These are phyloP conservation scores for Notodonta dromedarius DNA, from an alignment of 2,888 invertebrate genomes.

Conservation along the genomic window DNA sequence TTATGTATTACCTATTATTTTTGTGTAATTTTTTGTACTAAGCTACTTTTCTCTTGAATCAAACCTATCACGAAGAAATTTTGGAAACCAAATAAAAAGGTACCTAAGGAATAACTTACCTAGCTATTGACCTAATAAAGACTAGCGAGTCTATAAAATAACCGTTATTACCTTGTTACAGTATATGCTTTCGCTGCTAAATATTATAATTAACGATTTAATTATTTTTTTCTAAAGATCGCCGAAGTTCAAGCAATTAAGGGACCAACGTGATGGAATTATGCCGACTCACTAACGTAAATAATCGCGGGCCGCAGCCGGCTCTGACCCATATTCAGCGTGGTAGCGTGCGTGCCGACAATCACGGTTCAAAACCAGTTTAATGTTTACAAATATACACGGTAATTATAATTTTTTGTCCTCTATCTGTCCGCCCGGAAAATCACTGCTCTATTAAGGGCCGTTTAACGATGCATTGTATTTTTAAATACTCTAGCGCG, in stretches of 20 bases:
- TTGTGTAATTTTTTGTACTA: neutral
- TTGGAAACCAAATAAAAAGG: too few species aligned
- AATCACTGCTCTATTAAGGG: slow-evolving; percentile 64
- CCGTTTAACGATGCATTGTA: slow-evolving; percentile 50
- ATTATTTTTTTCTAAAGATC: slow-evolving; percentile 33
- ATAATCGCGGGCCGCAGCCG: slow-evolving; percentile 53
- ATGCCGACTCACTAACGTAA: slow-evolving; percentile 58
- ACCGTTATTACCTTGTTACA: slow-evolving; percentile 22
- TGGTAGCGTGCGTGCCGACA: slow-evolving; percentile 67
- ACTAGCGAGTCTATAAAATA: slow-evolving; percentile 14
- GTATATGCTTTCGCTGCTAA: slow-evolving; percentile 27
- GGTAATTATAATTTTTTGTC: slow-evolving; percentile 65
- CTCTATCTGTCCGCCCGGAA: slow-evolving; percentile 56
- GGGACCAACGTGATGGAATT: slow-evolving; percentile 50
- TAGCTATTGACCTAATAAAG: too few species aligned
- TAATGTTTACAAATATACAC: slow-evolving; percentile 73
- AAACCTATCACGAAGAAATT: too few species aligned
- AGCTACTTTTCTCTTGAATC: too few species aligned
- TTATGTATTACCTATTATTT: too few species aligned
- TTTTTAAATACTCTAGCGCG: slow-evolving; percentile 39
- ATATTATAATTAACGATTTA: slow-evolving; percentile 37
- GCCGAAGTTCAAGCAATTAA: slow-evolving; percentile 45
- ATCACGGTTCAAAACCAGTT: slow-evolving; percentile 66
- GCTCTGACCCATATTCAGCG: slow-evolving; percentile 56
- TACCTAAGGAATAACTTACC: too few species aligned